These are phyloP conservation scores for Maconellicoccus hirsutus DNA, from an alignment of 1,140 invertebrate species.

Conservation along the genomic window DNA sequence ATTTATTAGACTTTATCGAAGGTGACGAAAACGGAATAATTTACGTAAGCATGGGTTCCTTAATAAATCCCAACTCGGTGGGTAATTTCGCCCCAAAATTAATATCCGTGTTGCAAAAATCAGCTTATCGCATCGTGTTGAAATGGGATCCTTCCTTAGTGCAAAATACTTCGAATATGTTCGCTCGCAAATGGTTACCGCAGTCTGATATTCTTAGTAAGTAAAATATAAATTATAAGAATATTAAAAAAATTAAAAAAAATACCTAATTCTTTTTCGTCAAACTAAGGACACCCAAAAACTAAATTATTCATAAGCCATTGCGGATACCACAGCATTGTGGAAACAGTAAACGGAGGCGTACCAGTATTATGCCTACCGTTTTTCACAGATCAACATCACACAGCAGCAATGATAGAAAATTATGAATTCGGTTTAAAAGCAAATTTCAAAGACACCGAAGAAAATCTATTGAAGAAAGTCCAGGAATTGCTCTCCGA, in stretches of 20 bases:
- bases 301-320: conserved; percentile 43
- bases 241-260: no score
- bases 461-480: no score
- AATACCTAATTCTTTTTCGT: no score
- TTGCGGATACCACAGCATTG: conserved; percentile 39
- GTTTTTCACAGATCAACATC: conserved; percentile 48
- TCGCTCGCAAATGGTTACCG: conserved; percentile 53
- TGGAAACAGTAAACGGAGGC: conserved; percentile 38
- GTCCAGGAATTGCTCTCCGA: no score
- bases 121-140: conserved; percentile 43
- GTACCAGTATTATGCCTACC: conserved; percentile 45
- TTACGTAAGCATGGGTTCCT: background rate
- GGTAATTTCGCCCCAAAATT: background rate
- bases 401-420: conserved; percentile 35
- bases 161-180: conserved; percentile 43
- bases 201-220: conserved; percentile 52
- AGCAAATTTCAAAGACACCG: no score
- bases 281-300: conserved; percentile 32
- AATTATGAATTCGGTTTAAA: conserved; percentile 33
- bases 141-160: conserved; percentile 54
- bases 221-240: no score
- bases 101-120: background rate
- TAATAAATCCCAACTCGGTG: background rate
- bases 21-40: background rate
- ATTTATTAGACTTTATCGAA: background rate